Evolutionary conservation across 2,113 vertebrate genomes (phyloP), one percentile per base, ranked within the genome.

Genomic region (Rhineura floridana): DNA sequence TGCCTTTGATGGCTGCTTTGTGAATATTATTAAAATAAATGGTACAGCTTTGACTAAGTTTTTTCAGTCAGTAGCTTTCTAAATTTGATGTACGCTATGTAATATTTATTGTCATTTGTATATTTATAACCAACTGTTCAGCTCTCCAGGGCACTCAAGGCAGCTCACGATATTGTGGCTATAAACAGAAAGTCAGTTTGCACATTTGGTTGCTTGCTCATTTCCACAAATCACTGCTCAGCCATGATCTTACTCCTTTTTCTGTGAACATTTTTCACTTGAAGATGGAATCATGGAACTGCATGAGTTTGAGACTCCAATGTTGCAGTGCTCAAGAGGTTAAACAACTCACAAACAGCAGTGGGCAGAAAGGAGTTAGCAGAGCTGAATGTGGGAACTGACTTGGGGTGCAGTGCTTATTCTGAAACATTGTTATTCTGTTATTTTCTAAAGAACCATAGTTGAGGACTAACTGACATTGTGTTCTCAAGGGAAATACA

Each of bases 371-470:
- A 42, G 59, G 50, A 81, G 67, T 21, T 73, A 42, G 67, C 25
- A 87, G 69, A 42, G 4, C 28, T 70, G 50, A 72, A 78, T 10
- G 48, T 33, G 65, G 21, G 39, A 81, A 28, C 48, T 55, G 50
- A 72, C 25, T 85, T 15, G 12, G 50, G 42, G 36, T 59, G 52
- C 17, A 72, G 0, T 28, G 65, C 2, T 44, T 15, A 1, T 50
- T 90, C 75, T 83, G 90, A 88, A 89, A 76, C 42, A 84, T 46
- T 50, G 89, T 93, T 93, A 85, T 81, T 88, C 15, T 46, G 63
- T 72, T 89, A 55, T 85, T 89, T 91, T 81, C 21, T 28, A 55
- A 75, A 4, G 46, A 36, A 50, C 21, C 39, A 2, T 39, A 70
- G 90, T 86, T 90, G 48, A 8, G 36, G 62, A 3, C 25, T 69